A percentile compares a stretch with the other conserved stretches of the same genome.
These are phyloP conservation scores for Ia io DNA, from an alignment of 2,113 vertebrate genomes.

Conservation along the genomic window DNA sequence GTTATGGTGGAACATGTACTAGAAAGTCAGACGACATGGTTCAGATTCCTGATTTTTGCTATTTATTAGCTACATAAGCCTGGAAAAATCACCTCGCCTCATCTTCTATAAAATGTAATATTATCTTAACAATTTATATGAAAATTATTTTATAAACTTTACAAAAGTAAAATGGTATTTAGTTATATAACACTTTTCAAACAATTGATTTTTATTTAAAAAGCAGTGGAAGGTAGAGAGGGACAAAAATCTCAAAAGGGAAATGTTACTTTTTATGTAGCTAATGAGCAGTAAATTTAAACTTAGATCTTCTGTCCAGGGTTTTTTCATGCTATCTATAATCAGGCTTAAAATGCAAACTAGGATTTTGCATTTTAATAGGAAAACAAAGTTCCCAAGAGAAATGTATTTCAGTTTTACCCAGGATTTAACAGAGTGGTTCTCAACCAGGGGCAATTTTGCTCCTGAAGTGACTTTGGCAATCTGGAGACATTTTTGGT, in stretches of 20 bases:
- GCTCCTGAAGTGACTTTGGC: not conserved
- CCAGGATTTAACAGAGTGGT: not conserved
- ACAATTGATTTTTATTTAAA: not conserved
- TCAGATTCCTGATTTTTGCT: conserved; percentile 6
- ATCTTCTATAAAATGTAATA: not conserved
- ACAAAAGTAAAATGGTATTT: conserved; percentile 27
- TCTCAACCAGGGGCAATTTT: not conserved
- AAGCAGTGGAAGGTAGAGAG: not conserved
- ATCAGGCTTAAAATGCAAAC: not conserved
- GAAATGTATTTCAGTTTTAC: not conserved
- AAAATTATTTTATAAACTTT: conserved; percentile 19
- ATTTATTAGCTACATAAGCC: not conserved
- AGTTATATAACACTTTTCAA: not conserved
- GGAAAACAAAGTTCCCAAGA: conserved; percentile 35
- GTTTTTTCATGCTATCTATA: not conserved
- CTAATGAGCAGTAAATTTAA: not conserved
- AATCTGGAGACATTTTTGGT: not conserved
- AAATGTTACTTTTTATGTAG: not conserved
- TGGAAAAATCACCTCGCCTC: not conserved
- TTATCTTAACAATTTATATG: conserved; percentile 11
- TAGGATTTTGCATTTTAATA: conserved; percentile 38
- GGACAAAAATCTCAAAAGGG: not conserved
- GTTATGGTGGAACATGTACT: not conserved
- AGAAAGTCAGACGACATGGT: not conserved
- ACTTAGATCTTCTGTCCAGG: not conserved